Base-by-base conservation (phyloP, 30 jellyfish, hydroid and myxozoan genomes). In the Phacellophora camtschatica region DNA sequence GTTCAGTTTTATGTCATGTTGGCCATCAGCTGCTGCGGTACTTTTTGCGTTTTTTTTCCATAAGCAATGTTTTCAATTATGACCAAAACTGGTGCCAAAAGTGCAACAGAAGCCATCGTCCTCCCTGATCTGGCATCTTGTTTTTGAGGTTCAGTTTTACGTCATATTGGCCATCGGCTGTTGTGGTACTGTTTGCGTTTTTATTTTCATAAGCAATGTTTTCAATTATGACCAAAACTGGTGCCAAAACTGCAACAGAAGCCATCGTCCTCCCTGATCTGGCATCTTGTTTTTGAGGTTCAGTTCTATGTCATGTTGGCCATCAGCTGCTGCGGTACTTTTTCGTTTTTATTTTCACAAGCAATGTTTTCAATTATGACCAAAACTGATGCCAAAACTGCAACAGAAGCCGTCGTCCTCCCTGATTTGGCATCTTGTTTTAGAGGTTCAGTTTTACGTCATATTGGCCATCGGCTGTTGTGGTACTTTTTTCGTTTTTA, bases 211-310 rank as follows among this genome's bases (percentile, higher is more conserved):
- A n/a, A n/a, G n/a, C n/a, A n/a, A n/a, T n/a, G n/a, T n/a, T n/a
- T n/a, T n/a, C n/a, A n/a, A n/a, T n/a, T n/a, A n/a, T n/a, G n/a
- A n/a, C n/a, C n/a, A n/a, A n/a, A n/a, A n/a, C n/a, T n/a, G n/a
- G n/a, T n/a, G n/a, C n/a, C n/a, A n/a, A n/a, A n/a, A n/a, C n/a
- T n/a, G n/a, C n/a, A n/a, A n/a, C n/a, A n/a, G n/a, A n/a, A 64
- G 56, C 65, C 79, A 24, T 67, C 90, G 11, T 19, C 82, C 4
- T 19, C 90, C 9, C 25, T 49, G 18, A 54, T 63, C 56, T 65
- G 83, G 90, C 90, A 79, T 57, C 73, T 79, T 23, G 53, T 79
- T 22, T 76, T 79, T 48, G 90, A 64, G 50, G 48, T 79, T 20
- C 83, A 79, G 27, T 79, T 79, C 34, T 79, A 79, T 48, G 67